Conservation (phyloP, 2,888 invertebrate genomes). For the Drosophila basisetae region DNA sequence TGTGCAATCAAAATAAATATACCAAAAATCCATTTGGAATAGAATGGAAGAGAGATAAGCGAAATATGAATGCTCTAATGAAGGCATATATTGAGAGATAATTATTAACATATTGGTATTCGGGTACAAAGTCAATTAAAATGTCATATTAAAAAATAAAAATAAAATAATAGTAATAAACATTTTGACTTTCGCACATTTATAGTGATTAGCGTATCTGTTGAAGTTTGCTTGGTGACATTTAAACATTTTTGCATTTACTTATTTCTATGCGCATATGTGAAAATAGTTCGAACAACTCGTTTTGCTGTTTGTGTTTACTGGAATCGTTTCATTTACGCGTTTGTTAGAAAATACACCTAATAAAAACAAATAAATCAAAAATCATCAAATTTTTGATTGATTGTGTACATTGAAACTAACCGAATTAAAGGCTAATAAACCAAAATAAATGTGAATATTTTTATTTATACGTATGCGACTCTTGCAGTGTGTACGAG, state of each 20-base stretch:
- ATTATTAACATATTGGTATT: background rate
- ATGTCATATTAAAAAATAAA: too few species aligned
- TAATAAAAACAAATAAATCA: conserved; percentile 5
- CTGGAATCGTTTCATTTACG: background rate
- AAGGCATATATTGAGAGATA: too few species aligned
- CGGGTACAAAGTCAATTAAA: background rate
- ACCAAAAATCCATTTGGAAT: conserved; percentile 9
- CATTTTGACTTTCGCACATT: background rate
- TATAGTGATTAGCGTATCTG: background rate
- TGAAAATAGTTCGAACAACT: background rate
- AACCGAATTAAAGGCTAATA: background rate
- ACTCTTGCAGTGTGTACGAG: fast-evolving
- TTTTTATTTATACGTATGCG: background rate
- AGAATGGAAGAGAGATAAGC: background rate
- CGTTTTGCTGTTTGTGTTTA: background rate
- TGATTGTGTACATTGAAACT: background rate
- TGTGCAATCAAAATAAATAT: conserved; percentile 8
- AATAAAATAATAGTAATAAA: background rate
- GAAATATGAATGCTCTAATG: conserved; percentile 12
- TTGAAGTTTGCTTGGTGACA: background rate
- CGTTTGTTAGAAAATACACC: background rate
- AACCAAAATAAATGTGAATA: background rate
- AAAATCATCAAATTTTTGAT: background rate
- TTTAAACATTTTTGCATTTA: background rate
- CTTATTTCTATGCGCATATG: background rate